A percentile compares a stretch with the other conserved stretches of the same genome.
Conservation (phyloP, 2,113 vertebrate genomes). For the Phaethornis superciliosus region DNA sequence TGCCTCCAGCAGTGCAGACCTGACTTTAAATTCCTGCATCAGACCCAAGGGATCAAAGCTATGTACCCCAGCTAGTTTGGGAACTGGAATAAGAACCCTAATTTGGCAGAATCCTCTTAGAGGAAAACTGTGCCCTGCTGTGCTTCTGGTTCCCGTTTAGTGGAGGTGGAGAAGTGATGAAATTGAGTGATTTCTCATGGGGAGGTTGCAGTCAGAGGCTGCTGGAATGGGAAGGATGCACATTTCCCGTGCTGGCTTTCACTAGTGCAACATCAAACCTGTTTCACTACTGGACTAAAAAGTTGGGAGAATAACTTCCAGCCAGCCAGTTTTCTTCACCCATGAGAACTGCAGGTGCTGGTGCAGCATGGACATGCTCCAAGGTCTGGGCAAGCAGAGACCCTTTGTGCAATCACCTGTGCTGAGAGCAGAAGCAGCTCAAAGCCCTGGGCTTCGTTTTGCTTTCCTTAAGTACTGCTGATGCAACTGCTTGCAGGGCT, state of each 20-base stretch:
- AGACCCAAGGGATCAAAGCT: neutral
- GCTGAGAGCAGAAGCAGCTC: accelerated
- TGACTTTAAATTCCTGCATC: neutral
- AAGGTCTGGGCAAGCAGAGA: neutral
- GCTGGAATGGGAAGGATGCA: neutral
- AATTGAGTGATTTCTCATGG: neutral
- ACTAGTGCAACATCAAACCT: neutral
- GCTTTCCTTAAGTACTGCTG: accelerated
- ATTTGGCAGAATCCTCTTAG: neutral
- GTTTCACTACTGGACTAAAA: neutral
- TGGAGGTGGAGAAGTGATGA: neutral
- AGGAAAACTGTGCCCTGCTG: neutral
- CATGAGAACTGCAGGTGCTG: neutral
- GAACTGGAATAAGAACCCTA: neutral
- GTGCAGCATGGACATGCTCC: accelerated
- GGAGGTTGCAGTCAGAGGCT: neutral
- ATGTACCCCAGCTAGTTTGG: accelerated
- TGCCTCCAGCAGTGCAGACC: neutral
- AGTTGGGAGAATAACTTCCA: neutral
- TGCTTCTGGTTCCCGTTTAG: neutral
- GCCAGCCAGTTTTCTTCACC: neutral
- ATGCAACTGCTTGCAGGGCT: accelerated
- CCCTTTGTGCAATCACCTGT: neutral
- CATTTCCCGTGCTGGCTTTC: accelerated
- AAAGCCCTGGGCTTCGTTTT: neutral